phyloP scores from a whole-genome alignment of 2,113 vertebrate genomes.

The Cynoglossus semilaevis region DNA sequence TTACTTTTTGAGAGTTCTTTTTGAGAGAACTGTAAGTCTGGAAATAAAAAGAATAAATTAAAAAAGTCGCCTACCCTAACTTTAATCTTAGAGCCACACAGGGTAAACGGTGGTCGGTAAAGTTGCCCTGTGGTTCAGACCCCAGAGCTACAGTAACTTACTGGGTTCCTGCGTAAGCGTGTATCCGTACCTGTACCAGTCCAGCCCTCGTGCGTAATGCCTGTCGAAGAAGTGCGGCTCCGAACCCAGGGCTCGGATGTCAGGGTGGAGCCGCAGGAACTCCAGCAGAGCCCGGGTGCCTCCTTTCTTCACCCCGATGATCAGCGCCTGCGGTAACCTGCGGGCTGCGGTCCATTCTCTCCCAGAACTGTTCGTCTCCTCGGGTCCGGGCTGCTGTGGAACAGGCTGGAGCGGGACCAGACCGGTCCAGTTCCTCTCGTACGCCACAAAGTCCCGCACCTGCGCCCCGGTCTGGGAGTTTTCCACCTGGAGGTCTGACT shows the following conservation, averaged over 20 bases:
- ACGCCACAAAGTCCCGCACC: constrained; percentile 28
- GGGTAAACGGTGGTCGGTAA: too few species aligned
- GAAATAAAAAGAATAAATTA: too few species aligned
- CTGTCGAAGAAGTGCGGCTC: constrained; percentile 82
- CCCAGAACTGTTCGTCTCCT: constrained; percentile 56
- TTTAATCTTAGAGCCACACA: too few species aligned
- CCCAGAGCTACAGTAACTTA: neutral
- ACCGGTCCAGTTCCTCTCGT: constrained; percentile 51
- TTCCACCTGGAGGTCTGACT: constrained; percentile 55
- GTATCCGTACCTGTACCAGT: constrained; percentile 79
- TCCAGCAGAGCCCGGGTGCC: constrained; percentile 80
- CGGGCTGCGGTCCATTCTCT: constrained; percentile 77
- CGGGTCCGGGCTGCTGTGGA: too few species aligned
- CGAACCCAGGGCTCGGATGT: constrained; percentile 77
- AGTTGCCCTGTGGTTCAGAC: too few species aligned
- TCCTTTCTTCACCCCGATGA: constrained; percentile 81
- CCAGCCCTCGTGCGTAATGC: constrained; percentile 78
- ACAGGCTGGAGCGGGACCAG: too few species aligned
- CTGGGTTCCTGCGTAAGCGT: constrained; percentile 2
- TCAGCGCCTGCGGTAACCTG: constrained; percentile 78
- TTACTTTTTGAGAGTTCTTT: too few species aligned
- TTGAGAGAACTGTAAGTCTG: too few species aligned
- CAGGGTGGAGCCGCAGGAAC: constrained; percentile 80
- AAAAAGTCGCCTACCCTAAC: too few species aligned
- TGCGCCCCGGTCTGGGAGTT: constrained; percentile 40